Conservation (phyloP, 53 echinoderm and acorn worm species). For the Stichopus horrens region DNA sequence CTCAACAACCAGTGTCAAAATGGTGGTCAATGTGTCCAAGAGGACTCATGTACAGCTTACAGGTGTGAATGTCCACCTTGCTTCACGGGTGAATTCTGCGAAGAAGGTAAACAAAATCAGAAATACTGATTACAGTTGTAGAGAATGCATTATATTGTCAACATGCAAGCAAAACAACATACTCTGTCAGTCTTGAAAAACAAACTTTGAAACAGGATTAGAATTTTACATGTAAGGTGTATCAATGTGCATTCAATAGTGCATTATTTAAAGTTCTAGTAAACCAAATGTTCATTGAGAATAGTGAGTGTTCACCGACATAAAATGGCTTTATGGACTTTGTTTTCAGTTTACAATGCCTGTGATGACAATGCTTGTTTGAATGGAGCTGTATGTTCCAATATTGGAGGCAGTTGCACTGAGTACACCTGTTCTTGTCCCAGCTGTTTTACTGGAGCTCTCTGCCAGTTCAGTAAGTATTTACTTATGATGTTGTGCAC, state of each 20-base stretch:
- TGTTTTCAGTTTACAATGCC: conserved; percentile 61
- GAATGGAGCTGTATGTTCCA: conserved; percentile 77
- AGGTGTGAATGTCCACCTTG: conserved; percentile 78
- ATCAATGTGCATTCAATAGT: no score
- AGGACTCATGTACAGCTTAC: conserved; percentile 64
- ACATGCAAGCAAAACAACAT: no score
- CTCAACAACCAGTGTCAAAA: conserved; percentile 76
- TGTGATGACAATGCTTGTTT: conserved; percentile 77
- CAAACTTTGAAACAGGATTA: no score
- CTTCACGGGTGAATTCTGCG: conserved; percentile 79
- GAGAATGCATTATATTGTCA: no score
- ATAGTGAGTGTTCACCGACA: no score
- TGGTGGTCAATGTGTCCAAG: conserved; percentile 71
- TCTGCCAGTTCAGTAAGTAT: conserved; percentile 74
- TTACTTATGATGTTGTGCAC: not conserved
- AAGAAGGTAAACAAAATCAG: conserved; percentile 64
- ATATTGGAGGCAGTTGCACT: conserved; percentile 59
- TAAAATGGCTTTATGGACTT: no score
- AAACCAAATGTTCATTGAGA: no score
- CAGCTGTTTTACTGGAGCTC: conserved; percentile 72
- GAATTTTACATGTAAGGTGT: no score
- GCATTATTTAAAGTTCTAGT: no score
- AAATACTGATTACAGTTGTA: no score
- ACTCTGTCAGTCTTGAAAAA: no score
- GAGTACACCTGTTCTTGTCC: conserved; percentile 82